A percentile compares a stretch with the other conserved stretches of the same genome.
phyloP scores from a whole-genome alignment of 2,888 invertebrate genomes.

The Tetragonisca angustula region DNA sequence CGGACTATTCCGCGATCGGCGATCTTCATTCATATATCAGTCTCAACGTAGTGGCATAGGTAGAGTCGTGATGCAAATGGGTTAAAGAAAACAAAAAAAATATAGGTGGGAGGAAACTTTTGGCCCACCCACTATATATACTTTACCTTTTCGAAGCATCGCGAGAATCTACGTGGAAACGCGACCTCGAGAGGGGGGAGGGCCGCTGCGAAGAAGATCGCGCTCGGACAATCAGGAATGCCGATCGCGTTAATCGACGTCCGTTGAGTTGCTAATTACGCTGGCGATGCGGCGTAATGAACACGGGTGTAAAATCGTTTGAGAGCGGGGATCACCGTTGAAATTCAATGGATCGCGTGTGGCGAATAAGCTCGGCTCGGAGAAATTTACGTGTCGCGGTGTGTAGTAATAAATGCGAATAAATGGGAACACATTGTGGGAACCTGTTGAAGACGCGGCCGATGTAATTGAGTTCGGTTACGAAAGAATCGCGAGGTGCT shows the following conservation, averaged over 20 bases:
- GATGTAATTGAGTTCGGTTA: background rate
- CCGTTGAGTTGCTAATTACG: constrained; percentile 45
- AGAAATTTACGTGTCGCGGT: background rate
- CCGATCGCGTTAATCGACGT: constrained; percentile 50
- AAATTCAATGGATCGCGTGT: constrained; percentile 24
- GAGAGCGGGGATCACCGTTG: background rate
- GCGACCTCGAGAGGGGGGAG: constrained; percentile 6
- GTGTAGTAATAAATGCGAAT: constrained; percentile 7
- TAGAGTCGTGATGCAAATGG: no score
- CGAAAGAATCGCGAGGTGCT: background rate
- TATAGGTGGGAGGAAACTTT: no score
- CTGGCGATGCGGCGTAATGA: constrained; percentile 12
- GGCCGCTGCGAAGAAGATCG: constrained; percentile 1
- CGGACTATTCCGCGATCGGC: no score
- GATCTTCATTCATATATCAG: no score
- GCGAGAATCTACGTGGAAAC: constrained; percentile 2
- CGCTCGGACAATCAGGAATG: constrained; percentile 35
- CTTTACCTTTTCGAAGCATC: background rate
- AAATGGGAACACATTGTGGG: constrained; percentile 1
- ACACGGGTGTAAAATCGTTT: constrained; percentile 15
- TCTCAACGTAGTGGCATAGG: no score
- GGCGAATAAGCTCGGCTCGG: background rate
- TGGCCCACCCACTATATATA: no score
- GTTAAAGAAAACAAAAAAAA: no score
- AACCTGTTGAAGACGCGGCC: background rate